Percentiles rank a stretch among this genome's conserved stretches.
Evolutionary conservation across 2,113 vertebrate genomes (phyloP).

Genomic region (Nesogale talazaci): DNA sequence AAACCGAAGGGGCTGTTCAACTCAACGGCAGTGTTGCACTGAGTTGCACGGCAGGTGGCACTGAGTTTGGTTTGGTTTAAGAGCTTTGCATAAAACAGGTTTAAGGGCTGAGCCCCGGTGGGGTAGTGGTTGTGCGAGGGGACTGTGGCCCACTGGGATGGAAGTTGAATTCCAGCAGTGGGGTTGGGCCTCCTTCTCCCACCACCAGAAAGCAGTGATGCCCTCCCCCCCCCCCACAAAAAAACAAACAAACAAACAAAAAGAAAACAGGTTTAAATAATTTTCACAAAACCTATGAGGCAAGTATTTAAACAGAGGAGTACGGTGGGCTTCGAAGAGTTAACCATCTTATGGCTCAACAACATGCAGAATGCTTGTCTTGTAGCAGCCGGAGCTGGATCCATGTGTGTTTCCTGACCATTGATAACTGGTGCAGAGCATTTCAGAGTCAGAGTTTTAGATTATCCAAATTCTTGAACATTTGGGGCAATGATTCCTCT

Average conservation of each 20-base stretch:
- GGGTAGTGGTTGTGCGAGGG: no score
- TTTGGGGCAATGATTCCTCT: not conserved
- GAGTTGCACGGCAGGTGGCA: no score
- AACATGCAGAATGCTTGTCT: not conserved
- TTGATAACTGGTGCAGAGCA: not conserved
- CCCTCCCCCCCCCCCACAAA: no score
- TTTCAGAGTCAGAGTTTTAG: constrained; percentile 38
- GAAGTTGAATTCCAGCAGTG: no score
- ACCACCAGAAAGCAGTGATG: no score
- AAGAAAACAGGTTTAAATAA: no score
- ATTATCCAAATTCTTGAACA: constrained; percentile 54
- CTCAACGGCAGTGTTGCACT: no score
- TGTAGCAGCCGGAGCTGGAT: not conserved
- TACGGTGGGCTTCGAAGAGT: not conserved
- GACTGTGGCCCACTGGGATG: no score
- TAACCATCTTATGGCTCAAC: not conserved
- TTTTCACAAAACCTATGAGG: not conserved
- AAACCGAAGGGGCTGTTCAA: no score
- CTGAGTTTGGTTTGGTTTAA: not conserved
- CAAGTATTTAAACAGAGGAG: constrained; percentile 43
- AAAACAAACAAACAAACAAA: no score
- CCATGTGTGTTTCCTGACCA: constrained; percentile 43
- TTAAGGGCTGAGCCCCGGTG: no score
- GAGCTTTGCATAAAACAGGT: constrained; percentile 28
- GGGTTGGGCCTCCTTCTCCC: no score